Evolutionary conservation across 2,888 invertebrate genomes (phyloP).

Genomic region (Pristionchus fissidentatus): DNA sequence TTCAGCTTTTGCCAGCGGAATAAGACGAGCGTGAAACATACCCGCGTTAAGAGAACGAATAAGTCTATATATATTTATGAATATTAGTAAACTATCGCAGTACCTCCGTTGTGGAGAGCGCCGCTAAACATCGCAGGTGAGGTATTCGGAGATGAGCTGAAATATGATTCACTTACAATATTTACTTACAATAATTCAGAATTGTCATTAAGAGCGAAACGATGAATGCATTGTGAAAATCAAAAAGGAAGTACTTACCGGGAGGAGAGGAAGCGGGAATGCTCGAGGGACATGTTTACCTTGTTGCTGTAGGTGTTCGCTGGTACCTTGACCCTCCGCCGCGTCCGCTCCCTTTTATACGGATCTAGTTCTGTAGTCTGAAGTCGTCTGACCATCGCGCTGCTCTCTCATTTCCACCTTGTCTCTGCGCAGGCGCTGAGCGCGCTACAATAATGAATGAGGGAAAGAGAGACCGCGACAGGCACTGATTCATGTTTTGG

Average conservation of each 20-base stretch:
- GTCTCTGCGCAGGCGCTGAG: too few relatives aligned
- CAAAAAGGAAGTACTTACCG: background rate
- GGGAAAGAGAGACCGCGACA: too few relatives aligned
- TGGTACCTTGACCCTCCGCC: background rate
- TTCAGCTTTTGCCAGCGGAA: too few relatives aligned
- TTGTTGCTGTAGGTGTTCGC: background rate
- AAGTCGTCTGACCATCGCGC: background rate
- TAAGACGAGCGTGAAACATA: too few relatives aligned
- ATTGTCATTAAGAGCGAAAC: background rate
- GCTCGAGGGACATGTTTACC: background rate
- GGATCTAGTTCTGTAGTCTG: background rate
- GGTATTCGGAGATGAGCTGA: too few relatives aligned
- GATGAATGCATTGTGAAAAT: background rate
- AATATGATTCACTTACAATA: background rate
- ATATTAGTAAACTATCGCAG: too few relatives aligned
- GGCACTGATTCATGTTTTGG: too few relatives aligned
- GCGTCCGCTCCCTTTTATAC: background rate
- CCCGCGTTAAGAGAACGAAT: too few relatives aligned
- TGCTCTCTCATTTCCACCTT: background rate
- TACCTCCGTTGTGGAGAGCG: too few relatives aligned
- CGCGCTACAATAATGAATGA: too few relatives aligned
- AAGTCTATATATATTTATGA: too few relatives aligned
- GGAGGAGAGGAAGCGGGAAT: background rate
- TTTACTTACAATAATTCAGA: too few relatives aligned
- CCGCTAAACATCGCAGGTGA: background rate